Conservation (phyloP, 1,140 invertebrate species). For the Battus philenor region DNA sequence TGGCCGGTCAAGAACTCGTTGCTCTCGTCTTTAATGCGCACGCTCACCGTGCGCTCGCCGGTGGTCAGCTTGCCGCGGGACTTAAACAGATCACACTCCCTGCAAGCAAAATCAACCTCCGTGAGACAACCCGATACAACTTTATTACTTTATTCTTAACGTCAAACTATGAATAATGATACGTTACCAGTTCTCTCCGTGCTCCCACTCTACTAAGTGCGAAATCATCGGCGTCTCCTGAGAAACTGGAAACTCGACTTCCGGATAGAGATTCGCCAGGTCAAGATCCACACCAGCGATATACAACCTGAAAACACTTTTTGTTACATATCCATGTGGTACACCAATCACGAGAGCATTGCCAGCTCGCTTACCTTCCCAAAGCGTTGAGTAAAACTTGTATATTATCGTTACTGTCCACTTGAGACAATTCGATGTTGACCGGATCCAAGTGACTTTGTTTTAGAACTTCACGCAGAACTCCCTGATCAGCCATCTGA, state of each 20-base stretch:
- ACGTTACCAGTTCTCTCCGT: conserved; percentile 86
- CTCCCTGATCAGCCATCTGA: conserved; percentile 89
- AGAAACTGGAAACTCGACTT: conserved; percentile 85
- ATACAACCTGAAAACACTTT: conserved; percentile 66
- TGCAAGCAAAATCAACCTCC: conserved; percentile 31
- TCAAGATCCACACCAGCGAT: conserved; percentile 65
- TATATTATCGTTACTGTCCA: conserved; percentile 82
- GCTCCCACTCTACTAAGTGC: conserved; percentile 92
- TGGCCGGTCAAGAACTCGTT: conserved; percentile 89
- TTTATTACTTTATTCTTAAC: no score
- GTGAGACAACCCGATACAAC: no score
- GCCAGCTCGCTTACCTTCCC: conserved; percentile 82
- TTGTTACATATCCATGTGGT: no score
- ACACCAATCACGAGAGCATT: no score
- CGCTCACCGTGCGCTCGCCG: conserved; percentile 79
- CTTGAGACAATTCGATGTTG: conserved; percentile 88
- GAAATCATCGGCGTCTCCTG: conserved; percentile 86
- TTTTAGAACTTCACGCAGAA: conserved; percentile 83
- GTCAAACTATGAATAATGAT: no score
- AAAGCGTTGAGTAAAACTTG: conserved; percentile 82
- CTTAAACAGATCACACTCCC: conserved; percentile 79
- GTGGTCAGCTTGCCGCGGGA: conserved; percentile 79
- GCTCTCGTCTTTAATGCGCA: conserved; percentile 81
- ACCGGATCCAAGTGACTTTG: conserved; percentile 77
- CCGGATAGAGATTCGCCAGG: conserved; percentile 77